Percentiles rank a stretch among this genome's conserved stretches.
These are phyloP conservation scores for Zapornia atra DNA, from an alignment of 2,113 vertebrate species.

Conservation along the genomic window DNA sequence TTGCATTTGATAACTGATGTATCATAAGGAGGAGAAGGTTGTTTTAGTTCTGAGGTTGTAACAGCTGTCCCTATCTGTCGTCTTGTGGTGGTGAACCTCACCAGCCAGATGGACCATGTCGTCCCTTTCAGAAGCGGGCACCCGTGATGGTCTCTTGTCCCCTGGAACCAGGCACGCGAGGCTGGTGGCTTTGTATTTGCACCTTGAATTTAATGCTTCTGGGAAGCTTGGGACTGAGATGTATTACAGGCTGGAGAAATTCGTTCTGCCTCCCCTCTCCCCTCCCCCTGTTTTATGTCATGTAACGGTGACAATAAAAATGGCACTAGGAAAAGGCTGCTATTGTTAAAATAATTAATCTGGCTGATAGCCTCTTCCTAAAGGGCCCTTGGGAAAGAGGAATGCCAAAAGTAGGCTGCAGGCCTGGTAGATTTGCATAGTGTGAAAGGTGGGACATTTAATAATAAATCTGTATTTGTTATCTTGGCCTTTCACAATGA, in stretches of 20 bases:
- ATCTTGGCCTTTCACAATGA: slow-evolving; percentile 7
- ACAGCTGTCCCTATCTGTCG: background rate
- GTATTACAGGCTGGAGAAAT: background rate
- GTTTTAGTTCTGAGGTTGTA: background rate
- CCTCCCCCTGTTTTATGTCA: slow-evolving; percentile 15
- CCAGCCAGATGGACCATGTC: background rate
- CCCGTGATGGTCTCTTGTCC: fast-evolving
- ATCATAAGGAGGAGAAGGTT: background rate
- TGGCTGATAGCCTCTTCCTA: slow-evolving; percentile 66
- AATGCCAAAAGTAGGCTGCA: slow-evolving; percentile 64
- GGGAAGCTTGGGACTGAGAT: slow-evolving; percentile 20
- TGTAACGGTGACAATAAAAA: slow-evolving; percentile 51
- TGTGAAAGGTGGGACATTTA: slow-evolving; percentile 54
- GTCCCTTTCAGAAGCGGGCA: background rate
- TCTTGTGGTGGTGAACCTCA: background rate
- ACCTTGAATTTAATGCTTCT: background rate
- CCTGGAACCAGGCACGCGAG: background rate
- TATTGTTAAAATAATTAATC: slow-evolving; percentile 71
- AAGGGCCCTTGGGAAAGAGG: slow-evolving; percentile 59
- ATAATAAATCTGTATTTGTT: slow-evolving; percentile 59
- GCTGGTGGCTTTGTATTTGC: background rate
- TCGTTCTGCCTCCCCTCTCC: background rate
- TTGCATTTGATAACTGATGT: background rate
- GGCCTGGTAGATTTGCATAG: slow-evolving; percentile 52
- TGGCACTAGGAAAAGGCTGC: slow-evolving; percentile 54